These are phyloP conservation scores for Macquaria australasica DNA, from an alignment of 2,113 vertebrate genomes.

Conservation along the genomic window DNA sequence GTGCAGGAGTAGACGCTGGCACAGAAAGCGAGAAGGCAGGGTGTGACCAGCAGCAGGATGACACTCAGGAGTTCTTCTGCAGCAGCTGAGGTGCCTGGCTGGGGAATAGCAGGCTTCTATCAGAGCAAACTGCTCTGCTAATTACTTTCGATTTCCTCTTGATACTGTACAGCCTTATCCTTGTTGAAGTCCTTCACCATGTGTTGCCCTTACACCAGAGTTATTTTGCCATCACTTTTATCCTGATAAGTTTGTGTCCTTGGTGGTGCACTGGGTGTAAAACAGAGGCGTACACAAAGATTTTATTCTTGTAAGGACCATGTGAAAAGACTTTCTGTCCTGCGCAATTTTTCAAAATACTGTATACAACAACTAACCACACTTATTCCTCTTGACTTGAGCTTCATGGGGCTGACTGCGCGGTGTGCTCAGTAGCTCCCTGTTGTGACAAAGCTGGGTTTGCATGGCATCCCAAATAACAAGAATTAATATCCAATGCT, in stretches of 20 bases:
- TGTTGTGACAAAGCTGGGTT: slow-evolving; percentile 29
- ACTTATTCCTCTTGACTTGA: slow-evolving; percentile 1
- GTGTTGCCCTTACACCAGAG: neutral
- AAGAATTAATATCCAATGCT: neutral
- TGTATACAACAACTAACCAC: neutral
- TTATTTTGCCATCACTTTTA: too few relatives aligned
- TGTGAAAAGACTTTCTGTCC: neutral
- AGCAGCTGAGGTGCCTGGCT: slow-evolving; percentile 53
- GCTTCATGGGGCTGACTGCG: slow-evolving; percentile 10
- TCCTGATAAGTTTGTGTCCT: neutral
- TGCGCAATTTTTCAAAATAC: neutral
- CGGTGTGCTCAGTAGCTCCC: neutral
- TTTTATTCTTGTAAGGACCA: neutral
- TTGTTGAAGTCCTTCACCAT: neutral
- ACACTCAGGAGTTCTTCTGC: slow-evolving; percentile 56
- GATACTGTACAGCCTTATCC: neutral
- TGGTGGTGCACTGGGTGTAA: neutral
- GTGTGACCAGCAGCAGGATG: slow-evolving; percentile 63
- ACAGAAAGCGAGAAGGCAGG: slow-evolving; percentile 33
- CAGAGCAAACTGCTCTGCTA: slow-evolving; percentile 25
- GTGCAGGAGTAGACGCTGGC: neutral
- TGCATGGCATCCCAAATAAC: neutral
- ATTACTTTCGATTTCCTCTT: slow-evolving; percentile 39
- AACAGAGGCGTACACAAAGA: neutral
- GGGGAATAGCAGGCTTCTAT: slow-evolving; percentile 42